These are phyloP conservation scores for Seira musarum DNA, from an alignment of 2,888 invertebrate species.

Conservation along the genomic window DNA sequence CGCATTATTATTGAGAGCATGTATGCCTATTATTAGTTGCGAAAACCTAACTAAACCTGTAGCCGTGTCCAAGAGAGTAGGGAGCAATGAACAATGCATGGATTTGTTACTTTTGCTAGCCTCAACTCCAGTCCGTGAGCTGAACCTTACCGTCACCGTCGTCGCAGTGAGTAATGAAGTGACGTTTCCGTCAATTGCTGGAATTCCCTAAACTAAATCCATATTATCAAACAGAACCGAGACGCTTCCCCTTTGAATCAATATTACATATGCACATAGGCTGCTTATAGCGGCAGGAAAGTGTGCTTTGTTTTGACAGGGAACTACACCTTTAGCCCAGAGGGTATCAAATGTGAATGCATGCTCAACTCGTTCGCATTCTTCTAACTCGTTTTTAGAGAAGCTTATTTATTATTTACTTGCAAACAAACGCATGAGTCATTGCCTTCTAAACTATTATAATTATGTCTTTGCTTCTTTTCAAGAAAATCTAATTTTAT, in stretches of 20 bases:
- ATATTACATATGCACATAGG: background rate
- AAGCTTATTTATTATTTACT: no score
- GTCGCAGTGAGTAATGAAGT: background rate
- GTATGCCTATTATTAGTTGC: background rate
- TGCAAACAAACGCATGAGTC: no score
- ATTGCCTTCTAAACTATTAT: no score
- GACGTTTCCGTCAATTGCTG: conserved; percentile 23
- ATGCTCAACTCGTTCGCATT: background rate
- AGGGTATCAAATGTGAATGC: background rate
- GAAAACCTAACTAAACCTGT: background rate
- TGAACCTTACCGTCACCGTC: background rate
- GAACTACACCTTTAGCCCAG: background rate
- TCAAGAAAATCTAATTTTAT: no score
- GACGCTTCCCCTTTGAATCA: background rate
- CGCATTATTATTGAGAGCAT: background rate
- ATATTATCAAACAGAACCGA: background rate
- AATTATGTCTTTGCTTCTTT: no score
- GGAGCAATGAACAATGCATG: background rate
- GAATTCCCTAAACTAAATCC: conserved; percentile 38
- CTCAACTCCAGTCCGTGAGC: background rate
- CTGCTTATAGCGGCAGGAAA: background rate
- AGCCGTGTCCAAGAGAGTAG: background rate
- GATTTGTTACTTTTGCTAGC: background rate
- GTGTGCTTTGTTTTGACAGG: conserved; percentile 6
- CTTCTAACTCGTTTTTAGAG: background rate